Conservation (phyloP, 2,888 invertebrate species). For the Amphipyra tragopoginis region DNA sequence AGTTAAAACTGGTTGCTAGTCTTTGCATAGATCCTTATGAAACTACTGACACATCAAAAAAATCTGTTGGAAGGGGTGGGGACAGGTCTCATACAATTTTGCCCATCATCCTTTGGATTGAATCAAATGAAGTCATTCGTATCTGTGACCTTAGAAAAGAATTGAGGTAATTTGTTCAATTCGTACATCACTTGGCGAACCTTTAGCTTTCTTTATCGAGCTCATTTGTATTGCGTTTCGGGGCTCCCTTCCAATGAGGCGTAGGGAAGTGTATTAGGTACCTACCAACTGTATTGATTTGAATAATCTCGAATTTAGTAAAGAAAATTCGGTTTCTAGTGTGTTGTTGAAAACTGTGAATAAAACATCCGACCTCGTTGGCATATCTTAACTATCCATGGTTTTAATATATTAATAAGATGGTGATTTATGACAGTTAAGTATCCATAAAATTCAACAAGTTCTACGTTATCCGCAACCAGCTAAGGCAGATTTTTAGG, state of each 20-base stretch:
- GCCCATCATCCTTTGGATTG: too few species aligned
- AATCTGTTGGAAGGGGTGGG: too few species aligned
- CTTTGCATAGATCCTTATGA: too few species aligned
- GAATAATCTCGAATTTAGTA: slow-evolving; percentile 52
- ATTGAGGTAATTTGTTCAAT: slow-evolving; percentile 61
- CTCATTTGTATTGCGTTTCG: slow-evolving; percentile 62
- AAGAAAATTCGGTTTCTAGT: slow-evolving; percentile 28
- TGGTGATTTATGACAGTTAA: too few species aligned
- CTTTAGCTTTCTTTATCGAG: slow-evolving; percentile 60
- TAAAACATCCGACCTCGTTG: slow-evolving; percentile 46
- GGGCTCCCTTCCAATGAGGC: slow-evolving; percentile 42
- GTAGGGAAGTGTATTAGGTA: slow-evolving; percentile 32
- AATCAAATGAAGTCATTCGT: slow-evolving; percentile 55
- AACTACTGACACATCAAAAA: too few species aligned
- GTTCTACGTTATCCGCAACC: too few species aligned
- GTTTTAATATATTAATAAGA: background rate
- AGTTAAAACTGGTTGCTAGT: too few species aligned
- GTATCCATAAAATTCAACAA: too few species aligned
- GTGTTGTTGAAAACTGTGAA: slow-evolving; percentile 40
- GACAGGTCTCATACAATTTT: too few species aligned
- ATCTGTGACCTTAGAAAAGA: slow-evolving; percentile 52
- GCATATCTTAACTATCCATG: slow-evolving; percentile 7
- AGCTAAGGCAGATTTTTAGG: too few species aligned
- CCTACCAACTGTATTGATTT: slow-evolving; percentile 54
- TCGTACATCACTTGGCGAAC: slow-evolving; percentile 52